Evolutionary conservation across 2,888 invertebrate species (phyloP), one percentile per base, ranked within the genome.

Genomic region (Dione vanillae): DNA sequence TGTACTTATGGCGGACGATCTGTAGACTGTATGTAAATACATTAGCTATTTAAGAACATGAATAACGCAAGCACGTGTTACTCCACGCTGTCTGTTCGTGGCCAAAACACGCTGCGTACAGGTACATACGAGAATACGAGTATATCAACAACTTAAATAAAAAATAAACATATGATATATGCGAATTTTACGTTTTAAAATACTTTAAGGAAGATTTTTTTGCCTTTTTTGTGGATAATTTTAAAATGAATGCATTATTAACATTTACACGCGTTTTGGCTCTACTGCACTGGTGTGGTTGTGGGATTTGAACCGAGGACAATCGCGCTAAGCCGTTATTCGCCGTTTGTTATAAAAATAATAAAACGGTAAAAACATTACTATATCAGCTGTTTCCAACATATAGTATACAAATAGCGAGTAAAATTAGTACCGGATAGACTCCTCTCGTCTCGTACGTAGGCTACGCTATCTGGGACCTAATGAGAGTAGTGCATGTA

Each of bases 401-500:
- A 27, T 47, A 47, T n/a, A 47, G 16, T 47, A 47, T 16, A 16
- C 9, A 16, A 16, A 16, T n/a, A n/a, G n/a, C n/a, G n/a, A 35
- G 12, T 27, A 54, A n/a, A 14, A 35, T 8, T 35, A 35, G 37
- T 10, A 37, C 9, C 20, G 37, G n/a, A 37, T 37, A 37, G 54
- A 35, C 7, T 5, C n/a, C n/a, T 9, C n/a, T 8, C 9, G 12
- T 61, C 10, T 54, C 14, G 37, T 16, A 40, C n/a, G 61, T 45
- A 27, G 27, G 27, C 27, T 61, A 45, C 45, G 45, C 35, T 61
- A 61, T 61, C 61, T 45, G 61, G 61, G 61, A 45, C 61, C 61
- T 45, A 35, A 45, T 61, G 61, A 45, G 61, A 35, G 45, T 62
- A 45, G 59, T 70, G 72, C 70, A 72, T 65, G 64, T 59, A 66